Evolutionary conservation across 1,140 invertebrate genomes (phyloP), one percentile per base, ranked within the genome.

Genomic region (Eurytemora carolleeae): DNA sequence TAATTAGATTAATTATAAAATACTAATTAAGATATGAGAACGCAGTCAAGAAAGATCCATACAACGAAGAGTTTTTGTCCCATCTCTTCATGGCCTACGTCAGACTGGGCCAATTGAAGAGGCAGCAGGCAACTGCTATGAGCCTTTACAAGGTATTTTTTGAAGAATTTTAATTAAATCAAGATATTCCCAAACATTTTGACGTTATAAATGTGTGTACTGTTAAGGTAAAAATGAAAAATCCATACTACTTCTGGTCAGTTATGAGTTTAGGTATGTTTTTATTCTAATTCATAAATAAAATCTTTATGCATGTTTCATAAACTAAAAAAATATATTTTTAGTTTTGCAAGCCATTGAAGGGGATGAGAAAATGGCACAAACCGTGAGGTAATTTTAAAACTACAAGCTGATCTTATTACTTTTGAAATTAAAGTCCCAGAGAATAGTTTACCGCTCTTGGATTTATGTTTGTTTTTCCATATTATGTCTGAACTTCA

Each of bases 161-260:
- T 44, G n/a, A 12, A 44, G n/a, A n/a, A n/a, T n/a, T n/a, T n/a
- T n/a, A n/a, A n/a, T n/a, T n/a, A n/a, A n/a, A n/a, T n/a, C n/a
- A n/a, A n/a, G n/a, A n/a, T n/a, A n/a, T n/a, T n/a, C n/a, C n/a
- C n/a, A n/a, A n/a, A n/a, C n/a, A n/a, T n/a, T n/a, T n/a, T n/a
- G n/a, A n/a, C n/a, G n/a, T n/a, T n/a, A n/a, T n/a, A n/a, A n/a
- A n/a, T n/a, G n/a, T n/a, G n/a, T n/a, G n/a, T n/a, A n/a, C n/a
- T n/a, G n/a, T 44, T n/a, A 12, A 44, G 31, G 58, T 64, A 24
- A 84, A 83, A 70, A 83, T 86, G 23, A 96, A 95, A 72, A 94
- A 90, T 72, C 91, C 90, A 0, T 98, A 97, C 72, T 95, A 93
- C 70, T 95, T 94, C 72, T 98, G 93, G 94, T 85, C 86, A 61